Evolutionary conservation across 2,113 vertebrate species (phyloP).

Genomic region (Gobius niger): DNA sequence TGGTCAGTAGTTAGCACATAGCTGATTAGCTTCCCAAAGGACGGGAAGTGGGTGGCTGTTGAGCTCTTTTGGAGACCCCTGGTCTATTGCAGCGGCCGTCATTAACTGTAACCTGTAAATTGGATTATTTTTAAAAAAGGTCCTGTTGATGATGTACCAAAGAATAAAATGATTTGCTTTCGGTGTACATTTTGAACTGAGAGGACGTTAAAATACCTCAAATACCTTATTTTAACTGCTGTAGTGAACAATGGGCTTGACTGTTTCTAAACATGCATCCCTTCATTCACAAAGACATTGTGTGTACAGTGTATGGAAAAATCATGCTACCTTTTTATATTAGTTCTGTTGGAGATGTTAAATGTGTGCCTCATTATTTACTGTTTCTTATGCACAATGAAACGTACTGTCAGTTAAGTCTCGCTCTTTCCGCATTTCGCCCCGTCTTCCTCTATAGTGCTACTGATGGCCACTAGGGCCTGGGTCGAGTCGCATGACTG

Average conservation of each 20-base stretch:
- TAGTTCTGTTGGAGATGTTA: background rate
- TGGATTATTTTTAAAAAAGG: too few relatives aligned
- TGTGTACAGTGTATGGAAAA: background rate
- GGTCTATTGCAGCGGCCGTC: too few relatives aligned
- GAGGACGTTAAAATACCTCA: background rate
- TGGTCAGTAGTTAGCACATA: too few relatives aligned
- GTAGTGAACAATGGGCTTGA: background rate
- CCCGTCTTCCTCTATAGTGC: constrained; percentile 67
- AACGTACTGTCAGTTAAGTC: constrained; percentile 73
- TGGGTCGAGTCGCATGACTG: constrained; percentile 93
- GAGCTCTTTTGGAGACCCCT: too few relatives aligned
- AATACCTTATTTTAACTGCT: background rate
- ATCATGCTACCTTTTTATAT: background rate
- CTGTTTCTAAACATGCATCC: background rate
- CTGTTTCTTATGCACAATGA: constrained; percentile 72
- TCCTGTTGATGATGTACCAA: background rate
- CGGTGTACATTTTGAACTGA: background rate
- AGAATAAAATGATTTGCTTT: background rate
- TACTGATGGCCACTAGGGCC: constrained; percentile 82
- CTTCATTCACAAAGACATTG: background rate
- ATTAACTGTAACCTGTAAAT: too few relatives aligned
- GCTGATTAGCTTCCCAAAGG: too few relatives aligned
- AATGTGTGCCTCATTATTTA: constrained; percentile 42
- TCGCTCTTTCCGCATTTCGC: constrained; percentile 68
- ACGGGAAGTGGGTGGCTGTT: too few relatives aligned